These are phyloP conservation scores for Lasioglossum oenotherae DNA, from an alignment of 2,888 invertebrate genomes.

Conservation along the genomic window DNA sequence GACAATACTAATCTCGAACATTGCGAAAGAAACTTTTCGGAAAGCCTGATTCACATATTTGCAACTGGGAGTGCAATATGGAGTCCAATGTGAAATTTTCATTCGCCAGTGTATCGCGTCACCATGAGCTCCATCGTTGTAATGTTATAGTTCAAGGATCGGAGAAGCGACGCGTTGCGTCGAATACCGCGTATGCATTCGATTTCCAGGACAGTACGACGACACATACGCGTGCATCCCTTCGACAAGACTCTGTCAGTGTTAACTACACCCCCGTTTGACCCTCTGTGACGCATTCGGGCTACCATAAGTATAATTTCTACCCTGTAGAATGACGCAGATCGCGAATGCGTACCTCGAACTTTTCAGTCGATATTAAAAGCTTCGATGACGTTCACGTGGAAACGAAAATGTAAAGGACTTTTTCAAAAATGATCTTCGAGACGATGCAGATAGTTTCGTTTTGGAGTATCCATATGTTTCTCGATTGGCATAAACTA, in stretches of 20 bases:
- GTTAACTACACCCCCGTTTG: not conserved
- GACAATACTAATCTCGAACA: not conserved
- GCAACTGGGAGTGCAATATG: too few relatives aligned
- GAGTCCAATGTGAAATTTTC: not conserved
- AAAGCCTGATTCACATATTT: too few relatives aligned
- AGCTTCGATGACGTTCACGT: not conserved
- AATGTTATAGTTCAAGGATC: constrained; percentile 66
- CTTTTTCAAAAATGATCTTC: not conserved
- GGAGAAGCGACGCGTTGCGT: constrained; percentile 22
- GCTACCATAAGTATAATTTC: not conserved
- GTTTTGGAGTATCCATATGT: too few relatives aligned
- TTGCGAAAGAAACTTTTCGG: not conserved
- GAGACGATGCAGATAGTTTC: not conserved
- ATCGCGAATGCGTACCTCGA: not conserved
- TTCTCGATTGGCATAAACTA: not conserved
- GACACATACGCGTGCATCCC: constrained; percentile 12
- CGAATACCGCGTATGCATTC: constrained; percentile 12
- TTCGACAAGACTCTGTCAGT: not conserved
- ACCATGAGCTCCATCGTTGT: not conserved
- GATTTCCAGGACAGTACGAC: not conserved
- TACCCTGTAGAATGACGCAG: not conserved
- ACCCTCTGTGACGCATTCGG: not conserved
- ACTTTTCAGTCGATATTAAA: not conserved
- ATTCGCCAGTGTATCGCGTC: not conserved
- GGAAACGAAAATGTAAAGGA: too few relatives aligned